Conservation (phyloP, 2,888 invertebrate species). For the Chymomyza fuscimana region DNA sequence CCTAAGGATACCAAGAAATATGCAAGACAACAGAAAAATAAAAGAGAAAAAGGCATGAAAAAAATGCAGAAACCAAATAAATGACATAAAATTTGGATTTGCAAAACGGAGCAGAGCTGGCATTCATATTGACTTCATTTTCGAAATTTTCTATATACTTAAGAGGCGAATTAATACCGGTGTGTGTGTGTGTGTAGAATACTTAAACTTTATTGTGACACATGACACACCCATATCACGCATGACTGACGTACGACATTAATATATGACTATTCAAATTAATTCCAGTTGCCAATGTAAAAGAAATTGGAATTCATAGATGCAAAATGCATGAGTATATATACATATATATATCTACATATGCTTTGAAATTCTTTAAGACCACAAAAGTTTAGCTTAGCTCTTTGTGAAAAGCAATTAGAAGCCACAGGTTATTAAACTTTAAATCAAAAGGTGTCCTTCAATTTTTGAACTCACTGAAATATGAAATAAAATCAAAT, state of each 20-base stretch:
- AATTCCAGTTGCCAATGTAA: background rate
- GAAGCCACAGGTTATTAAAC: too few relatives aligned
- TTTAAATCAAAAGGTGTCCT: too few relatives aligned
- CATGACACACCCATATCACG: background rate
- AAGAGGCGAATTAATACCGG: background rate
- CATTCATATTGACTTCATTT: background rate
- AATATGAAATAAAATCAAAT: too few relatives aligned
- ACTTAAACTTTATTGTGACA: background rate
- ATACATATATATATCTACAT: too few relatives aligned
- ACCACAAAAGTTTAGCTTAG: too few relatives aligned
- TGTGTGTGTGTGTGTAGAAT: background rate
- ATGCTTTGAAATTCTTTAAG: too few relatives aligned
- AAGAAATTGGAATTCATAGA: background rate
- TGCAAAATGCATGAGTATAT: too few relatives aligned
- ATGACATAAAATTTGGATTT: background rate
- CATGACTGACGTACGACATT: background rate
- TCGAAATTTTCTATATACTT: background rate
- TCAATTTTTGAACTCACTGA: too few relatives aligned
- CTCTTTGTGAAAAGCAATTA: too few relatives aligned
- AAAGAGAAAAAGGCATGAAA: background rate
- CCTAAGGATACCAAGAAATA: background rate
- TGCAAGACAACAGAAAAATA: slow-evolving; percentile 12
- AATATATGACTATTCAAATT: background rate
- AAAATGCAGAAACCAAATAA: background rate
- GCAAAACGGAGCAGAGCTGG: background rate